A percentile compares a stretch with the other conserved stretches of the same genome.
phyloP scores from a whole-genome alignment of 1,140 invertebrate genomes.

The Saccostrea glomerata region DNA sequence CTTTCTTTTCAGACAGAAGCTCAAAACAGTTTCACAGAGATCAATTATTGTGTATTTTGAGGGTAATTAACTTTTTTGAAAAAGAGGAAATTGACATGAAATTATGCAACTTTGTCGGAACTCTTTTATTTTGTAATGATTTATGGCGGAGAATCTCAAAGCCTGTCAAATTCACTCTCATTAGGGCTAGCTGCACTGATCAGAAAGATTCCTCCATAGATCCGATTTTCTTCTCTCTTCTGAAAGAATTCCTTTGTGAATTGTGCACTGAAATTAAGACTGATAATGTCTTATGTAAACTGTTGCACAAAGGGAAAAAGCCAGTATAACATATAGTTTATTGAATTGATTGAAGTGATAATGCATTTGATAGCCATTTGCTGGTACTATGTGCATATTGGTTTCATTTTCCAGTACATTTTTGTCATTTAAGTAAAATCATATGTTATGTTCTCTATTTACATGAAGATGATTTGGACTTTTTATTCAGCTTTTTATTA shows the following conservation, averaged over 20 bases:
- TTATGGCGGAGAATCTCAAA: slow-evolving; percentile 18
- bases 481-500: too few relatives aligned
- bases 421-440: too few relatives aligned
- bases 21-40: background rate
- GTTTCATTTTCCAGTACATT: too few relatives aligned
- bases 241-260: background rate
- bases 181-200: slow-evolving; percentile 29
- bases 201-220: background rate
- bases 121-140: slow-evolving; percentile 34
- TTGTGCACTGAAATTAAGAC: background rate
- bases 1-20: background rate
- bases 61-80: slow-evolving; percentile 5
- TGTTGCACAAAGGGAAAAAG: too few relatives aligned
- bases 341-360: too few relatives aligned
- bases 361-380: too few relatives aligned
- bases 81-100: slow-evolving; percentile 29
- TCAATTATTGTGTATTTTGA: slow-evolving; percentile 28
- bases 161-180: slow-evolving; percentile 41
- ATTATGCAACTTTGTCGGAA: slow-evolving; percentile 31
- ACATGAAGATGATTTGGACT: too few relatives aligned
- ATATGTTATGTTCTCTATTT: too few relatives aligned
- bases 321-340: too few relatives aligned
- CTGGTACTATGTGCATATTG: too few relatives aligned
- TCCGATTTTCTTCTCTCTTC: background rate
- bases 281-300: too few relatives aligned